Evolutionary conservation across 2,113 vertebrate genomes (phyloP), one percentile per base, ranked within the genome.

Genomic region (Lepisosteus oculatus): DNA sequence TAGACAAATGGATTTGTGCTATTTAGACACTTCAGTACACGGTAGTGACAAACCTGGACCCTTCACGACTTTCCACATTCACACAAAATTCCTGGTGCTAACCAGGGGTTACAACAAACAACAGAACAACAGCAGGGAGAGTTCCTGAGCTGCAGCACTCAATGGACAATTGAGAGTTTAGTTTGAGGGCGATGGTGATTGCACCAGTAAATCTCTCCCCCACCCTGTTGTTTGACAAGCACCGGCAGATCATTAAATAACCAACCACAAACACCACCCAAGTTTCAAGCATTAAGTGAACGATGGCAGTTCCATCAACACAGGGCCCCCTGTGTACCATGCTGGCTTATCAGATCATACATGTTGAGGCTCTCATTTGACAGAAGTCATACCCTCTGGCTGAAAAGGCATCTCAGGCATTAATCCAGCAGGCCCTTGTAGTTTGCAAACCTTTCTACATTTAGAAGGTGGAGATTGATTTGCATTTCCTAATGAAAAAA

Each of bases 271-370:
- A 72, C 13, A 47, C 43, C 61, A 47, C 17, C 57, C 62, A 65
- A 55, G 8, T 45, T 42, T 17, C 9, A 8, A 56, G 41, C 1
- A 56, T 44, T 71, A 5, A 61, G 57, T 63, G 73, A 72, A 57
- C 66, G 73, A 76, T 55, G 68, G 54, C 42, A n/a, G 29, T 55
- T 51, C 61, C 2, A 8, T 72, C 70, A 15, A 11, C 11, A 14
- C 65, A 70, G 74, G 51, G 15, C 64, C 69, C 29, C 42, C 71
- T 74, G 62, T 73, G 17, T 47, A 55, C 71, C 61, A 69, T 42
- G 29, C 69, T 81, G 79, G 79, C 77, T 61, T 74, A 42, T 57
- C 76, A 68, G 69, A 73, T 63, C 72, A 77, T 78, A 71, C 63
- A 61, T 72, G 70, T 61, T 45, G 5, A 8, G 68, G 6, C 42